A percentile compares a stretch with the other conserved stretches of the same genome.
Conservation (phyloP, 2,113 vertebrate genomes). For the Chaenogobius annularis region DNA sequence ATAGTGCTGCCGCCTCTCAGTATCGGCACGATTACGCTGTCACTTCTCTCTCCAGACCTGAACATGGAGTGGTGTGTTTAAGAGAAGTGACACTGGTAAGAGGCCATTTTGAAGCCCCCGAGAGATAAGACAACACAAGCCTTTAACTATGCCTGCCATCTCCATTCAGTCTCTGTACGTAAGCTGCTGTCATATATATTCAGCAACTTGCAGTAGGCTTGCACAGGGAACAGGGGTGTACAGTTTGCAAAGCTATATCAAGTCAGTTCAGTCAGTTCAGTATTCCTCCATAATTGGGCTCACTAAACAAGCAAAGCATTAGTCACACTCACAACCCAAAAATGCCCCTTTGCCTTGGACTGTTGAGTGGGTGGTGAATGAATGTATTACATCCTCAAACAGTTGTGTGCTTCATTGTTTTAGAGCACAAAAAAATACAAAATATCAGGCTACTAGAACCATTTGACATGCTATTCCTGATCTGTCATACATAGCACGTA, state of each 20-base stretch:
- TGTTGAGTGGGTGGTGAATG: not conserved
- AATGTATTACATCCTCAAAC: no score
- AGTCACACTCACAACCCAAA: not conserved
- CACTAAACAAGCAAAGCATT: not conserved
- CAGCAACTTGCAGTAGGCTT: no score
- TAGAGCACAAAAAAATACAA: no score
- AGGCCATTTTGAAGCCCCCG: conserved; percentile 43
- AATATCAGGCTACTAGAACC: no score
- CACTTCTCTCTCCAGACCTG: conserved; percentile 24
- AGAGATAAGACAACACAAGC: conserved; percentile 23
- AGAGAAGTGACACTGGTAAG: conserved; percentile 44
- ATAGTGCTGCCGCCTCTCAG: conserved; percentile 1
- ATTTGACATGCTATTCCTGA: no score
- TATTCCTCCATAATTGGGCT: not conserved
- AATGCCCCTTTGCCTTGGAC: not conserved
- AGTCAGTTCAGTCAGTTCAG: not conserved
- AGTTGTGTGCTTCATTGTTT: no score
- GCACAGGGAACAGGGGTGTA: not conserved
- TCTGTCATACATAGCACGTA: no score
- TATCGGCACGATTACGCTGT: conserved; percentile 11
- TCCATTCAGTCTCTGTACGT: not conserved
- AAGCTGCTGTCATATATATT: conserved; percentile 1
- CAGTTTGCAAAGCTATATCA: not conserved
- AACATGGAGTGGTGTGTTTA: conserved; percentile 21
- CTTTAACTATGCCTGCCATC: conserved; percentile 18